These are phyloP conservation scores for Apostichopus californicus DNA, from an alignment of 35 echinoderm and acorn worm genomes.

Conservation along the genomic window DNA sequence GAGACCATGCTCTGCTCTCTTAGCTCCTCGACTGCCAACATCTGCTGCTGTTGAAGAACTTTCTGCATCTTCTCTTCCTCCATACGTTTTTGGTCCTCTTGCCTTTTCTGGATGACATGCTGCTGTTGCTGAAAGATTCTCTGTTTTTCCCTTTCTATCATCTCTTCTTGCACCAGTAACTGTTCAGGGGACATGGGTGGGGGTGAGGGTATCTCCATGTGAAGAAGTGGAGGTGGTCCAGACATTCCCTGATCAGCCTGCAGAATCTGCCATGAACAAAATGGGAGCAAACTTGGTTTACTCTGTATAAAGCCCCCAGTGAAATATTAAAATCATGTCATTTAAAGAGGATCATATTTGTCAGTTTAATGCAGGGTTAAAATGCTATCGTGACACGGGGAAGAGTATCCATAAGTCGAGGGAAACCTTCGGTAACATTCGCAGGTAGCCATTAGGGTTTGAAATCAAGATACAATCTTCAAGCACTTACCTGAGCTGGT, in stretches of 20 bases:
- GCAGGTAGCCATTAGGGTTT: background rate
- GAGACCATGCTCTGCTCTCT: slow-evolving; percentile 7
- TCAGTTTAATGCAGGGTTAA: too few relatives aligned
- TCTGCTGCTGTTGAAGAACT: slow-evolving; percentile 91
- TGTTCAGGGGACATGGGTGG: slow-evolving; percentile 25
- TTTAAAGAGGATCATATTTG: too few relatives aligned
- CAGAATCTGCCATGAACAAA: background rate
- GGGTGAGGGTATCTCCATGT: background rate
- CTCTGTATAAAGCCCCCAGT: background rate
- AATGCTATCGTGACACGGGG: too few relatives aligned
- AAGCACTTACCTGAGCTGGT: slow-evolving; percentile 25
- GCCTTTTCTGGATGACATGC: slow-evolving; percentile 75
- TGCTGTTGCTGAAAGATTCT: slow-evolving; percentile 93
- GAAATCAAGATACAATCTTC: background rate
- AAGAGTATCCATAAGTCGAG: too few relatives aligned
- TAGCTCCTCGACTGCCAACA: slow-evolving; percentile 75
- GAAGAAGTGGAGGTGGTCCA: slow-evolving; percentile 21
- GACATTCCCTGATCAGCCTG: background rate
- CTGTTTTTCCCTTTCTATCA: slow-evolving; percentile 92
- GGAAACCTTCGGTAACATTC: too few relatives aligned
- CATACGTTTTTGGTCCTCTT: slow-evolving; percentile 76
- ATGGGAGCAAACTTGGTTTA: background rate
- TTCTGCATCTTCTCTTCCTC: slow-evolving; percentile 91
- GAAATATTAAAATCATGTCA: too few relatives aligned
- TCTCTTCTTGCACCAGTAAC: slow-evolving; percentile 74